These are phyloP conservation scores for Pelochelys cantorii DNA, from an alignment of 2,797 vertebrate species.

Conservation along the genomic window DNA sequence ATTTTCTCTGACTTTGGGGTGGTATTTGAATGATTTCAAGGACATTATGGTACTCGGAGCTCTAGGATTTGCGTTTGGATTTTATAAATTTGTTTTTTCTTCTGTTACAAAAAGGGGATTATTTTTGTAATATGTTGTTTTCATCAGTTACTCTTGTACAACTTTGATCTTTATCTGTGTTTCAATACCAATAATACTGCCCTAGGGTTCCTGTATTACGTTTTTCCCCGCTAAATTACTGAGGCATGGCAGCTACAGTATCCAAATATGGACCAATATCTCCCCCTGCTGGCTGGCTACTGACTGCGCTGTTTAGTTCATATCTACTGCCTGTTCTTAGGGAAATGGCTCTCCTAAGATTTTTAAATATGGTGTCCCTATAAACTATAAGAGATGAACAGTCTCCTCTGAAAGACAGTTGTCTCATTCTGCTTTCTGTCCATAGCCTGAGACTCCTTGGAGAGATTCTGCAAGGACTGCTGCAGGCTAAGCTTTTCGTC, in stretches of 20 bases:
- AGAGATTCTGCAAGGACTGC: not conserved
- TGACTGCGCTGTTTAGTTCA: no score
- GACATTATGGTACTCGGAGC: not conserved
- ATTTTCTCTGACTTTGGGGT: not conserved
- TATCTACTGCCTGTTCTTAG: not conserved
- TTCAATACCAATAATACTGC: not conserved
- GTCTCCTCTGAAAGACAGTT: not conserved
- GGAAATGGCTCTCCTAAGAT: not conserved
- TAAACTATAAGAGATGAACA: not conserved
- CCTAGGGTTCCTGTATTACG: not conserved
- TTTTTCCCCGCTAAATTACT: not conserved
- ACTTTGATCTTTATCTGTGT: not conserved
- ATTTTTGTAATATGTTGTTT: not conserved
- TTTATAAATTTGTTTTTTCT: not conserved
- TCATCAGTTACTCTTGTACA: not conserved
- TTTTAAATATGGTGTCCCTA: not conserved
- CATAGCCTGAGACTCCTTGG: not conserved
- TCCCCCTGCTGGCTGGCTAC: conserved; percentile 46
- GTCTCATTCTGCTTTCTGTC: no score
- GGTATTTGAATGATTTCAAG: not conserved
- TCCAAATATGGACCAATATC: conserved; percentile 54
- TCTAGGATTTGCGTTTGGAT: not conserved
- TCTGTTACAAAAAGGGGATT: not conserved
- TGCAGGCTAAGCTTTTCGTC: not conserved
- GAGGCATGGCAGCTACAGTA: not conserved